phyloP scores from a whole-genome alignment of 2,113 vertebrate species.

The Sialia sialis region DNA sequence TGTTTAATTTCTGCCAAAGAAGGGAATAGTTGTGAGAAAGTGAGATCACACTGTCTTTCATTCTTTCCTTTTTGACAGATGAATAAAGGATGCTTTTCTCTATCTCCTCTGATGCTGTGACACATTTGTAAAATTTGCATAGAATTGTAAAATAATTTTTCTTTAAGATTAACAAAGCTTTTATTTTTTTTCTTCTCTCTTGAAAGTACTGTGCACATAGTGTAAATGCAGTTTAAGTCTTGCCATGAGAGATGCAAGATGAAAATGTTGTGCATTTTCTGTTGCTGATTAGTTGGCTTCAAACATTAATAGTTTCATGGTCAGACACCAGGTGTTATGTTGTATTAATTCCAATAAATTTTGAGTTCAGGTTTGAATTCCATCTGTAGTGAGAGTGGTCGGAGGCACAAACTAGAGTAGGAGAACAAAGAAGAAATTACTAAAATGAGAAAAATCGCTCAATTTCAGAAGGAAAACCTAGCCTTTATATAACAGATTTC shows the following conservation, averaged over 20 bases:
- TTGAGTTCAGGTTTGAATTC: neutral
- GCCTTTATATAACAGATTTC: neutral
- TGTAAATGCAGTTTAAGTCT: neutral
- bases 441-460: neutral
- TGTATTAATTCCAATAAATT: neutral
- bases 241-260: neutral
- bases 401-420: neutral
- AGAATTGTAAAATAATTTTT: conserved; percentile 27
- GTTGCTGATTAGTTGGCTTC: neutral
- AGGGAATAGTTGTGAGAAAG: conserved; percentile 31
- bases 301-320: neutral
- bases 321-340: neutral
- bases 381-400: neutral
- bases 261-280: neutral
- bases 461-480: neutral
- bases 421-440: neutral
- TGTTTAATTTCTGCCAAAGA: conserved; percentile 51
- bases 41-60: conserved; percentile 19
- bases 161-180: neutral
- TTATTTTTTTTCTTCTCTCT: neutral
- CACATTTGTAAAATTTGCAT: conserved; percentile 30
- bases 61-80: conserved; percentile 36
- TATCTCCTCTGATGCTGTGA: conserved; percentile 6
- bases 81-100: conserved; percentile 35
- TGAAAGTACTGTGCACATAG: neutral